Percentiles rank a stretch among this genome's conserved stretches.
Evolutionary conservation across 2,797 vertebrate genomes (phyloP).

Genomic region (Erethizon dorsatum): DNA sequence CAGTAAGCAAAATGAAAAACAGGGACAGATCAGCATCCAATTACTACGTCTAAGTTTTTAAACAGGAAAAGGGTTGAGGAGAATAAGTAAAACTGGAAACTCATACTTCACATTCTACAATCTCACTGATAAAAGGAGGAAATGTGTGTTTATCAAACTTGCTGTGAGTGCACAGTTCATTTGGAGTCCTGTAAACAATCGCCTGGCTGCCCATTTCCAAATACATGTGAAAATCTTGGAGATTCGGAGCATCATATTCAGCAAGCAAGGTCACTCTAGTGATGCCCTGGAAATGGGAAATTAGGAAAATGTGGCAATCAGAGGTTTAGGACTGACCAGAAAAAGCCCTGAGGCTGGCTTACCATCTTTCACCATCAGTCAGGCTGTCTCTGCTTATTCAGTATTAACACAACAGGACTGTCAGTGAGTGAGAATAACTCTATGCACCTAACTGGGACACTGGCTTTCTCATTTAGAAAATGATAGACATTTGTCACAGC

Average conservation of each 20-base stretch:
- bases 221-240: slow-evolving; percentile 91
- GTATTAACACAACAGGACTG: slow-evolving; percentile 88
- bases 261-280: slow-evolving; percentile 92
- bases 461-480: slow-evolving; percentile 90
- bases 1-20: slow-evolving; percentile 87
- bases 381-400: slow-evolving; percentile 89
- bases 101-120: slow-evolving; percentile 92
- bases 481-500: slow-evolving; percentile 88
- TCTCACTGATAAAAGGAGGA: slow-evolving; percentile 94
- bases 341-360: slow-evolving; percentile 91
- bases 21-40: slow-evolving; percentile 90
- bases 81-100: slow-evolving; percentile 92
- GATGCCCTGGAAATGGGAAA: slow-evolving; percentile 95
- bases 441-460: slow-evolving; percentile 86
- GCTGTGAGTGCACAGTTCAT: slow-evolving; percentile 92
- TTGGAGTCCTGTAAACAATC: slow-evolving; percentile 92
- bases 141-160: slow-evolving; percentile 96
- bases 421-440: slow-evolving; percentile 90
- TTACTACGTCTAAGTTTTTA: slow-evolving; percentile 90
- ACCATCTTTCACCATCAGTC: slow-evolving; percentile 91
- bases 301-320: slow-evolving; percentile 95
- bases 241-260: slow-evolving; percentile 90
- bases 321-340: slow-evolving; percentile 89
- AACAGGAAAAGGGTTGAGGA: slow-evolving; percentile 92
- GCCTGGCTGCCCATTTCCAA: slow-evolving; percentile 91